Evolutionary conservation across 2,888 invertebrate genomes (phyloP).

Genomic region (Gymnosoma rotundatum): DNA sequence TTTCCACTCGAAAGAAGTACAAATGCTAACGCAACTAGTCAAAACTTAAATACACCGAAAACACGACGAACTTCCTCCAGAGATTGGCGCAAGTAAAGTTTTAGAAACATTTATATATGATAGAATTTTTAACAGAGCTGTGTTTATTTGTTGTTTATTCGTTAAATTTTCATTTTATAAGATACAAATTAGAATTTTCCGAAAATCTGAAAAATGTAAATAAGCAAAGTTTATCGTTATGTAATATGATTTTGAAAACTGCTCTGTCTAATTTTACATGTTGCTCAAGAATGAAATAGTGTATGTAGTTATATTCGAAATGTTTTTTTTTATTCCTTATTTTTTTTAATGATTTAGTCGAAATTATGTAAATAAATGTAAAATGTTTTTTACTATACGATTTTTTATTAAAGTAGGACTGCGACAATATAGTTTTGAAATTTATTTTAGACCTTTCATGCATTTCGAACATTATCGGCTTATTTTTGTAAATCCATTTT

Average conservation of each 20-base stretch:
- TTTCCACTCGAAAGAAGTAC: constrained; percentile 75
- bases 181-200: too few species aligned
- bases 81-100: constrained; percentile 76
- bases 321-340: constrained; percentile 45
- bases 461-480: too few species aligned
- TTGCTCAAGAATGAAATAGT: constrained; percentile 50
- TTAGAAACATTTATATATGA: background rate
- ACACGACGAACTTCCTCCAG: constrained; percentile 72
- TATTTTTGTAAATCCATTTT: too few species aligned
- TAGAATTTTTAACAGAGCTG: constrained; percentile 44
- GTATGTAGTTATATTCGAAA: constrained; percentile 59
- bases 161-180: background rate
- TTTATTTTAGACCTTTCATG: too few species aligned
- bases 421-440: too few species aligned
- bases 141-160: background rate
- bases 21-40: constrained; percentile 61
- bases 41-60: constrained; percentile 66
- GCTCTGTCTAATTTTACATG: constrained; percentile 37
- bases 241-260: background rate
- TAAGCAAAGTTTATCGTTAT: background rate
- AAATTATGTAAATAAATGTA: constrained; percentile 53
- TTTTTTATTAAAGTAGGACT: too few species aligned
- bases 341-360: constrained; percentile 55
- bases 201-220: too few species aligned
- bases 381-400: constrained; percentile 27